Percentiles rank a stretch among this genome's conserved stretches.
Evolutionary conservation across 37 sponge, comb jelly and placozoan genomes (phyloP).

Genomic region (Tethya wilhelma): DNA sequence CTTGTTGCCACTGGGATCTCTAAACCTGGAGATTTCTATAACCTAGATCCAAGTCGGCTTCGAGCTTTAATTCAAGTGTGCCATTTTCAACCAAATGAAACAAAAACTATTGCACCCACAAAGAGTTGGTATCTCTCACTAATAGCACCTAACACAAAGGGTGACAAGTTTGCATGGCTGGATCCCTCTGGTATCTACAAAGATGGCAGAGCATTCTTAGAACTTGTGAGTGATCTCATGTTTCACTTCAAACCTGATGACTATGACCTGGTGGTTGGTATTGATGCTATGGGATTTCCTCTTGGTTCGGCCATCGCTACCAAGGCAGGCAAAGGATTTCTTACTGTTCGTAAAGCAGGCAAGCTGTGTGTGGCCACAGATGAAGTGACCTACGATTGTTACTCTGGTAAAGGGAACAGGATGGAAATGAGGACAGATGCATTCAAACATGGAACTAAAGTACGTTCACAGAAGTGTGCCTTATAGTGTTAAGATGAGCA

Average conservation of each 20-base stretch:
- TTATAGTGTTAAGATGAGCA: no score
- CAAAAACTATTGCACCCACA: no score
- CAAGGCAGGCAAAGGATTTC: conserved; percentile 4
- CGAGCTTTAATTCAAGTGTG: background rate
- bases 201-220: background rate
- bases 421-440: conserved; percentile 19
- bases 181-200: conserved; percentile 13
- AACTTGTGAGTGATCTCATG: background rate
- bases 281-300: conserved; percentile 22
- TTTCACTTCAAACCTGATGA: background rate
- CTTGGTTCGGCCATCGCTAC: conserved; percentile 10
- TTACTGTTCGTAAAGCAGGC: background rate
- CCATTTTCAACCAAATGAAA: background rate
- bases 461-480: no score
- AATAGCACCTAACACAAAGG: conserved; percentile 13
- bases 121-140: background rate
- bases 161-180: conserved; percentile 22
- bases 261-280: conserved; percentile 14
- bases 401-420: background rate
- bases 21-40: conserved; percentile 13
- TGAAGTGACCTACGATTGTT: background rate
- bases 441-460: conserved; percentile 7
- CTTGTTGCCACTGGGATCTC: conserved; percentile 36
- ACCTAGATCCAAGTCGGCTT: conserved; percentile 14
- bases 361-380: conserved; percentile 7